Evolutionary conservation across 2,797 vertebrate genomes (phyloP).

Genomic region (Rallus crepitans): DNA sequence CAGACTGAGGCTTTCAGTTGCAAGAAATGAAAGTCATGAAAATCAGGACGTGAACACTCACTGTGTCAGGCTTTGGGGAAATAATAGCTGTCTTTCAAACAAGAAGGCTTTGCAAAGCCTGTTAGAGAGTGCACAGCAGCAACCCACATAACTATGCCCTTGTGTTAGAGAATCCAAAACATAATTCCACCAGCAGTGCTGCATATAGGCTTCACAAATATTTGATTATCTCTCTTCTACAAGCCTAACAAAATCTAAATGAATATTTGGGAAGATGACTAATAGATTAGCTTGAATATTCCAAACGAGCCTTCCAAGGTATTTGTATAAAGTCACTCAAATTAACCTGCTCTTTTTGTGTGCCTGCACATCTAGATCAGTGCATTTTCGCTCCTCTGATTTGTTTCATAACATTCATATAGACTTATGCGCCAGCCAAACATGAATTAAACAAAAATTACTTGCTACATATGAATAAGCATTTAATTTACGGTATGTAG

Average conservation of each 20-base stretch:
- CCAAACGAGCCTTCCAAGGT: constrained; percentile 4
- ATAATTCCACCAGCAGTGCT: background rate
- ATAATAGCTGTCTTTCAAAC: constrained; percentile 52
- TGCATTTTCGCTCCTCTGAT: background rate
- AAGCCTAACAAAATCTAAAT: constrained; percentile 40
- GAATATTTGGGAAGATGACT: constrained; percentile 50
- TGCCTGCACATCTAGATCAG: background rate
- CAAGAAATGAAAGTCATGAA: constrained; percentile 64
- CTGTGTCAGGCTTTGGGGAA: constrained; percentile 49
- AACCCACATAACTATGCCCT: background rate
- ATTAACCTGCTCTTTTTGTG: background rate
- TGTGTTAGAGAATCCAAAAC: background rate
- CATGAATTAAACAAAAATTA: background rate
- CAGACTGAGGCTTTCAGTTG: background rate
- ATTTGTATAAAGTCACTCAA: constrained; percentile 1
- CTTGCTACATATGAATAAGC: background rate
- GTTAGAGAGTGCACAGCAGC: constrained; percentile 1
- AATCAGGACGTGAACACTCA: constrained; percentile 31
- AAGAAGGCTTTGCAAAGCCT: constrained; percentile 38
- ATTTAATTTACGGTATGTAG: background rate
- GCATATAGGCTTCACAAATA: constrained; percentile 7
- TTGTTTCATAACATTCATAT: background rate
- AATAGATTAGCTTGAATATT: constrained; percentile 35
- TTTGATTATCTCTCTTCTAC: constrained; percentile 39
- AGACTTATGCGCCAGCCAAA: background rate